Evolutionary conservation across 2,113 vertebrate species (phyloP), one percentile per base, ranked within the genome.

Genomic region (Okapia johnstoni): DNA sequence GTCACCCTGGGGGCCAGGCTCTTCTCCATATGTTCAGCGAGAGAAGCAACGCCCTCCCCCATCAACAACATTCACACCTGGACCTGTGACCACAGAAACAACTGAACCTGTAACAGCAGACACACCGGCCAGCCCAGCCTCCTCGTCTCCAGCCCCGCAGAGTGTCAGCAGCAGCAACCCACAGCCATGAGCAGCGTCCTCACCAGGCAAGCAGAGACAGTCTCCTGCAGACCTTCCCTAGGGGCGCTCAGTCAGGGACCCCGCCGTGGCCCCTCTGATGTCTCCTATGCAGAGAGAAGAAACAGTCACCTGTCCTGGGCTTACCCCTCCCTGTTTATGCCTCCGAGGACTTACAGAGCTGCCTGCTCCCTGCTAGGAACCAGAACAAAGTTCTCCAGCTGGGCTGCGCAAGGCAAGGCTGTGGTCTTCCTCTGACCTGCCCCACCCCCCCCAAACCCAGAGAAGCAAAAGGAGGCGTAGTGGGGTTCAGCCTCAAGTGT

Each of bases 351-450:
- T 4, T 40, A 17, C 28, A 57, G 3, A 23, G 33, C 36, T 23
- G 21, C 40, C 23, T 7, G 9, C 4, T n/a, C 46, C 33, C 40
- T 1, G 1, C 0, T 0, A 50, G n/a, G 46, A 57, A 43, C 43
- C 87, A 33, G 19, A 36, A 14, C 12, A 9, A 50, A n/a, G 48
- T 23, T 16, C 28, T 48, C n/a, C 17, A 54, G 54, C 33, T 80
- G 21, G 33, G 70, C 50, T 30, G 33, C 17, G 6, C 13, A 43
- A 48, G 13, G 40, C 12, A 52, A 52, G 33, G 28, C n/a, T 66
- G 77, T n/a, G 25, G 25, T 17, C 36, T 50, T 28, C 66, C 28
- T 36, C 85, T 12, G 23, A 33, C 7, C 28, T 19, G n/a, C 10
- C 21, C 21, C 40, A n/a, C n/a, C 40, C 40, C 5, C 40, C 55